Evolutionary conservation across 2,888 invertebrate species (phyloP), one percentile per base, ranked within the genome.

Genomic region (Chirona hameri): DNA sequence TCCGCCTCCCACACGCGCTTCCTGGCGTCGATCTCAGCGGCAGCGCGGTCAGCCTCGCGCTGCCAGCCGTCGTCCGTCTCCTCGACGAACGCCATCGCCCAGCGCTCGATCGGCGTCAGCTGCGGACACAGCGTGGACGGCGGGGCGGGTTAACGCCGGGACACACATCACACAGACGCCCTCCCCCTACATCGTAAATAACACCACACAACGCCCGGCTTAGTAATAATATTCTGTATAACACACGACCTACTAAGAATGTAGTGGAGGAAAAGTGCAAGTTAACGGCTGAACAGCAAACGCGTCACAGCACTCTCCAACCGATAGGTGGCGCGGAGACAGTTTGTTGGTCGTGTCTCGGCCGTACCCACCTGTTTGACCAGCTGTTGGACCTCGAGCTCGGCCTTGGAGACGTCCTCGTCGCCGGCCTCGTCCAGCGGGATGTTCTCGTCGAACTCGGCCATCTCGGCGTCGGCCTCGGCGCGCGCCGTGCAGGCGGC

Each of bases 361-460:
- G 7, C 39, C 39, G 46, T 60, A 84, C 87, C 86, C 88, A 93
- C 93, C 91, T 93, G 93, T 86, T 93, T 91, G 84, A 85, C 84
- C 82, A 93, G 89, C 87, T 91, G 91, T 86, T 92, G 92, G 85
- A 93, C 91, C 88, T 93, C 93, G 86, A 91, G 90, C 87, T 93
- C 93, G 2, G 93, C 93, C 87, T 91, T 92, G 87, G 88, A 88
- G 21, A 86, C 86, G 81, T 87, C 86, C 31, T 90, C 89, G 83
- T 87, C 87, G 72, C 86, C 87, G 48, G 91, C 91, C 83, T 94
- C 94, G 83, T 94, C 94, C 85, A 96, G 91, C 80, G 97, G 97
- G 89, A 96, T 94, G 86, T 92, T 94, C 89, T 98, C 98, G 89
- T 98, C 98, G 89, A 98, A 98, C 89, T 98, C 98, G 0, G 95